These are phyloP conservation scores for Andrena cerasifolii DNA, from an alignment of 1,140 invertebrate genomes.

Conservation along the genomic window DNA sequence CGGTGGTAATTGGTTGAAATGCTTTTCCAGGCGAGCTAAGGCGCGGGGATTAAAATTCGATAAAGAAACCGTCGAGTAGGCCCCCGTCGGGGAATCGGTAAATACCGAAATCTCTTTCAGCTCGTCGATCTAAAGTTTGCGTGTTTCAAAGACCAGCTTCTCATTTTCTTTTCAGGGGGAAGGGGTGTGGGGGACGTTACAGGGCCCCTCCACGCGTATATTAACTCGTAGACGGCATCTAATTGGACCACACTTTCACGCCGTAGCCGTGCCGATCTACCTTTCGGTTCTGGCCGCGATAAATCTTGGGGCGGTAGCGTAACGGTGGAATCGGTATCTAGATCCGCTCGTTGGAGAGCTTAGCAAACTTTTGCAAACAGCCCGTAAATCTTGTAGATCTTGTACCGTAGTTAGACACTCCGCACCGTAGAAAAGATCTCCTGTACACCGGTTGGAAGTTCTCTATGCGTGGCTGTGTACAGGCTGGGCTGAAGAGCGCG, in stretches of 20 bases:
- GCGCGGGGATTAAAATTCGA: slow-evolving; percentile 74
- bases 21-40: slow-evolving; percentile 75
- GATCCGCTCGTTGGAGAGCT: neutral
- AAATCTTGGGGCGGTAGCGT: neutral
- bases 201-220: neutral
- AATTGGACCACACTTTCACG: neutral
- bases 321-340: neutral
- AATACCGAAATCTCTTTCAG: slow-evolving; percentile 67
- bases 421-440: slow-evolving; percentile 41
- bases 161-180: neutral
- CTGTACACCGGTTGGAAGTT: slow-evolving; percentile 4
- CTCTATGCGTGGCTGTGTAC: neutral
- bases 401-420: slow-evolving; percentile 48
- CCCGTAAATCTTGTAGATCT: slow-evolving; percentile 31
- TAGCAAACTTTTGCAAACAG: slow-evolving; percentile 5
- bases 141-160: neutral
- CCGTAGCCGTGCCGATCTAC: neutral
- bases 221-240: neutral
- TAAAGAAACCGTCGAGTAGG: slow-evolving; percentile 63
- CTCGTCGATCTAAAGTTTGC: slow-evolving; percentile 51
- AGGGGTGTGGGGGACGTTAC: neutral
- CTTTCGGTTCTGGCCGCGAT: neutral
- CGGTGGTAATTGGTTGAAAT: slow-evolving; percentile 72
- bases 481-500: neutral
- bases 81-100: slow-evolving; percentile 66